Base-by-base conservation (phyloP, 2,888 invertebrate species). In the Ptychoptera contaminata region DNA sequence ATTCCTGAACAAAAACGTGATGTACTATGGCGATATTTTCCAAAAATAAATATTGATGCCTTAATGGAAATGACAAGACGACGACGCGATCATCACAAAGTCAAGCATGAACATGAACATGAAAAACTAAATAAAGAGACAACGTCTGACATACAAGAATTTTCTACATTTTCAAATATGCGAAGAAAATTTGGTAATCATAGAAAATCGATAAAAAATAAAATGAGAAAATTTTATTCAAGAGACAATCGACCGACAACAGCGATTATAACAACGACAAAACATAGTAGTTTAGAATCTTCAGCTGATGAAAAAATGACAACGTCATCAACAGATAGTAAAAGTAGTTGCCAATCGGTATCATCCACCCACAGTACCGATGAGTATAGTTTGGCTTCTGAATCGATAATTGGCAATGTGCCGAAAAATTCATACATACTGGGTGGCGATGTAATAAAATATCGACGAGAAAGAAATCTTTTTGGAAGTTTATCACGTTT, bases 131-230 rank as follows among this genome's bases (percentile, higher is more conserved):
- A 11, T 15, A 37, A 38, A 16, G 29, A 37, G 11, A 30, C 12
- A 10, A 8, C 36, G 29, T 14, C 9, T 23, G 16, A 39, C 29
- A 37, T 31, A 31, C 37, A 45, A 34, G 36, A 46, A 14, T 15
- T 41, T 30, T 55, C 56, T 32, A 50, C 55, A 40, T 58, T 58
- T 47, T 53, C 54, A 2, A 55, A 53, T 49, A 53, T 58, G 8
- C 51, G 52, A 32, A 53, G 52, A 42, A 54, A 54, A 48, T 52
- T 56, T n/a, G 56, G 56, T 11, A 53, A 54, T 44, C 57, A 58
- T 47, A 50, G 58, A 12, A 56, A 55, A 47, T 58, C 58, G 4
- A 55, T 58, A 29, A 55, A 57, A 43, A 53, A 53, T 39, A 53
- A 56, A 42, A 55, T 58, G 54, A 53, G 53, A 41, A 54, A 54